Base-by-base conservation (phyloP, 2,797 vertebrate genomes). In the Manis pentadactyla region DNA sequence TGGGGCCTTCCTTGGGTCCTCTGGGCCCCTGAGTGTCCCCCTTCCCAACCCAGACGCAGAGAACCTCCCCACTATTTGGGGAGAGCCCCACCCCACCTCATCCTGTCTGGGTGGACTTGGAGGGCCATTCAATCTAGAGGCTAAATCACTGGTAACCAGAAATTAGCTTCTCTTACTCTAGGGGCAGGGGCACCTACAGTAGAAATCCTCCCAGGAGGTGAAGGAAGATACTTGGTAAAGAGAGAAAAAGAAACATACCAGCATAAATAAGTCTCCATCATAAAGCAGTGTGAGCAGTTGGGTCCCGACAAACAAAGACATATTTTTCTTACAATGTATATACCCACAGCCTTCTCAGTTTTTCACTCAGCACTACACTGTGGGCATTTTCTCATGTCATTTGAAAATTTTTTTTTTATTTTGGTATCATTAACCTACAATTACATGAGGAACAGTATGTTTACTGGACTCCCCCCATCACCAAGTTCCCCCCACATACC, bases 1-100 rank as follows among this genome's bases (percentile, higher is more conserved):
- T 51, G 12, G 13, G 8, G 6, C 11, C 25, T 66, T 74, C n/a
- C 49, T 10, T n/a, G 19, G 7, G 66, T 17, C 4, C 15, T 77
- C 69, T 4, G 2, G 29, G 27, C 0, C 4, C 4, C 8, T 14
- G 46, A 18, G 0, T 3, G 5, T 19, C 34, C 42, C 31, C 27
- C n/a, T 7, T 39, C 2, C 18, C n/a, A 4, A 31, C 25, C 51
- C 31, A 34, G 21, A 5, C 39, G 25, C 12, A 34, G 79, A 55
- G 51, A 83, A 69, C 19, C 27, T 27, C 25, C 29, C 39, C 1
- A 2, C 57, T 64, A 10, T 71, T 19, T 57, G 23, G 14, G 71
- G 27, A 57, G 29, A 66, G 12, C 15, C 27, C 27, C 39, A 21
- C 13, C 59, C 77, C 0, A 7, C 12, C 6, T 23, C 17, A 39